These are phyloP conservation scores for Shinisaurus crocodilurus DNA, from an alignment of 2,113 vertebrate genomes.

Conservation along the genomic window DNA sequence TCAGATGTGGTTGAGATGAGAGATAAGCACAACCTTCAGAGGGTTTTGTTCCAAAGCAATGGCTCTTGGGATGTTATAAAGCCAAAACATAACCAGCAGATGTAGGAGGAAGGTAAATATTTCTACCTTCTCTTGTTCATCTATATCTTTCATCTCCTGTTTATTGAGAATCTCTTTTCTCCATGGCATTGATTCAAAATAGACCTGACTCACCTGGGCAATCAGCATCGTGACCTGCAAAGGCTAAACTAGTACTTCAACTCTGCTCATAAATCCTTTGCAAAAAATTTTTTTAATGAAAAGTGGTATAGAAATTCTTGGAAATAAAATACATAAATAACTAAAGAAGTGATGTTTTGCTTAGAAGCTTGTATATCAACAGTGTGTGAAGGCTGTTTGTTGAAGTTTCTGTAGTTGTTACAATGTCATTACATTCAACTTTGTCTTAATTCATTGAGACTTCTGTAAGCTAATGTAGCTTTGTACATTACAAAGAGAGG, in stretches of 20 bases:
- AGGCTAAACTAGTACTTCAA: not conserved
- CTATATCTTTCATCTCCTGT: not conserved
- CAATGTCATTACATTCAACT: not conserved
- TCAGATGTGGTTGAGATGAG: constrained; percentile 22
- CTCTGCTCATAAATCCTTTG: not conserved
- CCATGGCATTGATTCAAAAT: not conserved
- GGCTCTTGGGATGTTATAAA: not conserved
- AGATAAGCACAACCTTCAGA: constrained; percentile 10
- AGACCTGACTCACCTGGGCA: not conserved
- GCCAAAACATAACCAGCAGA: not conserved
- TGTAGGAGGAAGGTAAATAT: not conserved
- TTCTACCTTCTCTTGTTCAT: not conserved
- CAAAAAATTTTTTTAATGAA: not conserved
- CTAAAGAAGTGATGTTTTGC: not conserved
- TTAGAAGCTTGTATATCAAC: not conserved
- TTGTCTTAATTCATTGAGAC: not conserved
- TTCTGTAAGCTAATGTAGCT: not conserved
- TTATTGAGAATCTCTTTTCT: not conserved
- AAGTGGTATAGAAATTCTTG: not conserved
- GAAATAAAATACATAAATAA: not conserved
- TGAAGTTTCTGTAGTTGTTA: not conserved
- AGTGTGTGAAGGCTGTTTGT: not conserved
- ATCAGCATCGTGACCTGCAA: not conserved
- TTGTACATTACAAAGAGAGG: not conserved
- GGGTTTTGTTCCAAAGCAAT: not conserved